phyloP scores from a whole-genome alignment of 2,888 invertebrate genomes.

The Cephus spinipes region DNA sequence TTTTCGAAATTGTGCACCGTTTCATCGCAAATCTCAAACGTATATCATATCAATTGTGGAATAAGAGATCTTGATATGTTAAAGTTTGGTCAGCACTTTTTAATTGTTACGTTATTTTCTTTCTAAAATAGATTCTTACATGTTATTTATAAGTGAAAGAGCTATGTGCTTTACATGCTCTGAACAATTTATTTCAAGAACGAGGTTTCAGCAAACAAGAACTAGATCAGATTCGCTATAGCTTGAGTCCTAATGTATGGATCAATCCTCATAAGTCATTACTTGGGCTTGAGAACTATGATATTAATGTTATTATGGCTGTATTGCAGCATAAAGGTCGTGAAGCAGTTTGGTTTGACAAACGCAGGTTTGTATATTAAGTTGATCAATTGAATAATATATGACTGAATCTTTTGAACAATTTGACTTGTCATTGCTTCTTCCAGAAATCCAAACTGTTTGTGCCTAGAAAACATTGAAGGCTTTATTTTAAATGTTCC shows the following conservation, averaged over 20 bases:
- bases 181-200: constrained; percentile 95
- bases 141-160: constrained; percentile 79
- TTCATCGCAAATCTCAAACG: too few species aligned
- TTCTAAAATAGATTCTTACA: constrained; percentile 13
- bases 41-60: too few species aligned
- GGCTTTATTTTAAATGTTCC: constrained; percentile 97
- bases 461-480: constrained; percentile 81
- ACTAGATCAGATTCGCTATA: constrained; percentile 88
- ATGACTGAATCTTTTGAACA: background rate
- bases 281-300: constrained; percentile 96
- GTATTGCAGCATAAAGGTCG: constrained; percentile 88
- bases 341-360: constrained; percentile 97
- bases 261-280: constrained; percentile 95
- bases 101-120: constrained; percentile 8
- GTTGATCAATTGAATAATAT: background rate
- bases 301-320: constrained; percentile 97
- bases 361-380: constrained; percentile 81
- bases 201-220: constrained; percentile 86
- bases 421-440: constrained; percentile 9
- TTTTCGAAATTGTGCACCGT: too few species aligned
- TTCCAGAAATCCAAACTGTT: constrained; percentile 82
- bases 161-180: constrained; percentile 93
- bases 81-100: constrained; percentile 7
- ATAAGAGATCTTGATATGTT: too few species aligned
- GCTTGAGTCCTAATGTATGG: constrained; percentile 90